Percentiles rank a stretch among this genome's conserved stretches.
Conservation (phyloP, 2,888 invertebrate species). For the Troides oblongomaculatus region DNA sequence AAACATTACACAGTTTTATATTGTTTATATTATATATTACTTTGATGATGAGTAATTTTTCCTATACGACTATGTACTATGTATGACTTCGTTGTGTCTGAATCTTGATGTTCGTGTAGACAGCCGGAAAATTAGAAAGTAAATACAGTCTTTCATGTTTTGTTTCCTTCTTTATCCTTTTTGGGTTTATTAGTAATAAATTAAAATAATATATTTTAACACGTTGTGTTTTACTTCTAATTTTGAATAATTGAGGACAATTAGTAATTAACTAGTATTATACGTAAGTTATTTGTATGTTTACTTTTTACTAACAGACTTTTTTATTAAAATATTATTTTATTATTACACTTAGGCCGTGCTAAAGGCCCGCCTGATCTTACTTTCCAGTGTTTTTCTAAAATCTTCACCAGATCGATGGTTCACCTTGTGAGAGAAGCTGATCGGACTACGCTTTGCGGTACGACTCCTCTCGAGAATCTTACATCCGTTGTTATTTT, state of each 20-base stretch:
- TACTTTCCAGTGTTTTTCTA: too few species aligned
- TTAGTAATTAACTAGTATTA: not conserved
- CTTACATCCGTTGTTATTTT: too few species aligned
- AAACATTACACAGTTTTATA: not conserved
- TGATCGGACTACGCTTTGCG: too few species aligned
- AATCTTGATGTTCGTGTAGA: constrained; percentile 65
- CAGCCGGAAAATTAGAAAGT: constrained; percentile 78
- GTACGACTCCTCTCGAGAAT: too few species aligned
- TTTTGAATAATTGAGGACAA: not conserved
- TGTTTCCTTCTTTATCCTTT: constrained; percentile 11
- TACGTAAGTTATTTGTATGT: not conserved
- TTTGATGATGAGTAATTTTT: not conserved
- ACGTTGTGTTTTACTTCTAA: not conserved
- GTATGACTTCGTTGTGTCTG: constrained; percentile 47
- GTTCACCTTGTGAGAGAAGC: too few species aligned
- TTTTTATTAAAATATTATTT: too few species aligned
- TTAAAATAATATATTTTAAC: not conserved
- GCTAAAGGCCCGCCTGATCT: too few species aligned
- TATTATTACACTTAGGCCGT: too few species aligned
- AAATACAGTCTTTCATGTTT: constrained; percentile 56
- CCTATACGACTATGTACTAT: constrained; percentile 53
- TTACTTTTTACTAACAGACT: too few species aligned
- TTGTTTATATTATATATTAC: not conserved
- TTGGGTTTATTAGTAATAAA: not conserved
- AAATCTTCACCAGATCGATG: too few species aligned